phyloP scores from a whole-genome alignment of 2,888 invertebrate genomes.

The Phalera bucephala region DNA sequence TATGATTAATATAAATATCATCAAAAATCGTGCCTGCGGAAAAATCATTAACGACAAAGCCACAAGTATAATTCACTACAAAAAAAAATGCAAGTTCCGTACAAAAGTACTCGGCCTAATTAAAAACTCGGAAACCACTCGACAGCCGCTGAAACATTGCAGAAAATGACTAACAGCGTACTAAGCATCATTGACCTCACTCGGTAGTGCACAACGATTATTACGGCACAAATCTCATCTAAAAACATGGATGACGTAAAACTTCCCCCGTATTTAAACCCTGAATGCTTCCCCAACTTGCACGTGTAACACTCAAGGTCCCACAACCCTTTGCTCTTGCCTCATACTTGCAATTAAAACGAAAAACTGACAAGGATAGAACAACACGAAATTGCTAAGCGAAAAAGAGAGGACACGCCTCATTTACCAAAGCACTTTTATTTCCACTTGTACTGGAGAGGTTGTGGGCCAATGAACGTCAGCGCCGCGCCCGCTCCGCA shows the following conservation, averaged over 20 bases:
- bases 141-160: background rate
- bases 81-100: no score
- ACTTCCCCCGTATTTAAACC: constrained; percentile 65
- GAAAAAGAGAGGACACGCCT: constrained; percentile 66
- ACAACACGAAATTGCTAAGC: constrained; percentile 42
- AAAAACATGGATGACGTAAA: constrained; percentile 59
- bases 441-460: constrained; percentile 74
- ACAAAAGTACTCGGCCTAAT: constrained; percentile 11
- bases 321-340: constrained; percentile 78
- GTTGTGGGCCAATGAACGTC: constrained; percentile 82
- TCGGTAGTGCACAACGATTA: constrained; percentile 20
- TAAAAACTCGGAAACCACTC: constrained; percentile 8
- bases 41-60: no score
- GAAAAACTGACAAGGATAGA: constrained; percentile 68
- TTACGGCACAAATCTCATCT: constrained; percentile 31
- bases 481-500: constrained; percentile 71
- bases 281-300: constrained; percentile 69
- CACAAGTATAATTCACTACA: no score
- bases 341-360: constrained; percentile 81
- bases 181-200: constrained; percentile 34
- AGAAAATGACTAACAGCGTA: constrained; percentile 12
- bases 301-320: constrained; percentile 81
- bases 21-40: no score
- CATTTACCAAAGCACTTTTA: constrained; percentile 80
- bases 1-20: no score